Conservation (phyloP, 2,888 invertebrate genomes). For the Cantharis rustica region DNA sequence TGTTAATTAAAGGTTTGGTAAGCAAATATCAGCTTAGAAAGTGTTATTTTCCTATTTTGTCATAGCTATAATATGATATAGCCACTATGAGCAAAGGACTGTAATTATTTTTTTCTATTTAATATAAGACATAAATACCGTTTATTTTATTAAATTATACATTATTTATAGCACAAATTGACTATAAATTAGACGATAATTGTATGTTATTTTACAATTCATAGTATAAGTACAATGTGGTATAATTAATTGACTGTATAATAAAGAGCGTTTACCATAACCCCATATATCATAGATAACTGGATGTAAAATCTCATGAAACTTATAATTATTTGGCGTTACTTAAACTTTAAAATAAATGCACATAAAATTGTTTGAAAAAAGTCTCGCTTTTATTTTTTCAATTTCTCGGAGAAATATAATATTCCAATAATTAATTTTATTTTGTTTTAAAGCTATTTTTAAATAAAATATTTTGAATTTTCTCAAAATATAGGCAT, state of each 20-base stretch:
- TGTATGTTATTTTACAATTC: conserved; percentile 4
- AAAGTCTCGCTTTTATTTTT: no score
- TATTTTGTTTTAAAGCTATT: no score
- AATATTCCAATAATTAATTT: no score
- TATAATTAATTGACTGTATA: conserved; percentile 14
- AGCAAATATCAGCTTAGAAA: background rate
- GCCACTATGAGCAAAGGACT: background rate
- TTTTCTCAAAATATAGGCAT: background rate
- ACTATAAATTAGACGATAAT: conserved; percentile 13
- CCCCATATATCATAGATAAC: conserved; percentile 13
- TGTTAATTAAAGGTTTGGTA: background rate
- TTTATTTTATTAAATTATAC: conserved; percentile 5
- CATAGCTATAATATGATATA: background rate
- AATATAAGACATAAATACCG: background rate
- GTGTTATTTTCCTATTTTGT: background rate
- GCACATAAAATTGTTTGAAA: no score
- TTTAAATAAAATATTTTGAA: no score
- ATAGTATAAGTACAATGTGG: background rate
- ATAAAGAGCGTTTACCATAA: conserved; percentile 11
- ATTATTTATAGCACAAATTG: conserved; percentile 13
- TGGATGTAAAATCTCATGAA: conserved; percentile 4
- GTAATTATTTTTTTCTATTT: background rate
- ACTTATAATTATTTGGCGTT: conserved; percentile 9
- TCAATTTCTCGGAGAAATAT: no score
- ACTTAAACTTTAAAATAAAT: background rate